Base-by-base conservation (phyloP, 2,797 vertebrate species). In the Numenius phaeopus region DNA sequence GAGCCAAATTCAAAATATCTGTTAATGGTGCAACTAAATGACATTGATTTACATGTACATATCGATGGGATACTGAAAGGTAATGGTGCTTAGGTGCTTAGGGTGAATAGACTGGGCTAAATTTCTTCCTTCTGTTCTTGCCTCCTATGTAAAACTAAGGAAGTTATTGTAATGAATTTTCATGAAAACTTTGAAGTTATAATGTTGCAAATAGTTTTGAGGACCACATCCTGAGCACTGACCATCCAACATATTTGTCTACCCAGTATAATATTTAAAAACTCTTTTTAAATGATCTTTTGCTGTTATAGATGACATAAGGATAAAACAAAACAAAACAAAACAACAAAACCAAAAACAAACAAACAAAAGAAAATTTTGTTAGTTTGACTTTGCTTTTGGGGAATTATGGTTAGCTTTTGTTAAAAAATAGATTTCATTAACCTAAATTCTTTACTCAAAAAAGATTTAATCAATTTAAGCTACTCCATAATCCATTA, bases 1-100 rank as follows among this genome's bases (percentile, higher is more conserved):
- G 32, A 83, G 58, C 5, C 46, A 92, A 90, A 92, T 65, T 88
- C 47, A 69, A 90, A 88, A 61, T 88, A 72, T 37, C 79, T 94
- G 29, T 14, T 58, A 92, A 80, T 54, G 13, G 32, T 86, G 24
- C 64, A 86, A 52, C 47, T 67, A 67, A 64, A 32, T 54, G 58
- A 73, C 46, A 47, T 3, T 47, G 52, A 79, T 87, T 91, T 87
- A 29, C 26, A 42, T 34, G 40, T 44, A 55, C 4, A 6, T 64
- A 47, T 71, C 82, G 58, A 71, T 69, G 57, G 30, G 14, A 32
- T 12, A 61, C 21, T 65, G 46, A 83, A 76, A 27, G 24, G 11
- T 23, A 87, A 47, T 22, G 66, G 4, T 66, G 26, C 7, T 87
- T 11, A 39, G 30, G 13, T 32, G 47, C 16, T 50, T 39, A 73